phyloP scores from a whole-genome alignment of 1,140 invertebrate species.

The Drosophila kikkawai region DNA sequence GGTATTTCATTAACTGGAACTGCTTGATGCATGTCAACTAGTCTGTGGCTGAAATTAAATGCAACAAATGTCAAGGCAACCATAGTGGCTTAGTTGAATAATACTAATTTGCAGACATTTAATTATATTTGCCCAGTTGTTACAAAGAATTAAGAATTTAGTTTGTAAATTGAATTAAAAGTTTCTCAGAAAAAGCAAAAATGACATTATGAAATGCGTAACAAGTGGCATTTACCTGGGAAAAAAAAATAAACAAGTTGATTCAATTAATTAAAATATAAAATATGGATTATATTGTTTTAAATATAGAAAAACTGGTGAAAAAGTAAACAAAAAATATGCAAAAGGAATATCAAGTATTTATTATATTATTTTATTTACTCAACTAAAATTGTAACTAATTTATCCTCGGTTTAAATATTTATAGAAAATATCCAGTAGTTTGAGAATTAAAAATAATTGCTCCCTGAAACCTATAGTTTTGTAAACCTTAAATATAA shows the following conservation, averaged over 20 bases:
- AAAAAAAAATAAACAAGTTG: not conserved
- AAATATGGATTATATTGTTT: not conserved
- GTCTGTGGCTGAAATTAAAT: conserved; percentile 6
- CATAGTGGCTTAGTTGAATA: not conserved
- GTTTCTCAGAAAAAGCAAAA: no score
- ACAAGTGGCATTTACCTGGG: not conserved
- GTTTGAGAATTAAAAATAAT: no score
- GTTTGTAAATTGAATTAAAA: not conserved
- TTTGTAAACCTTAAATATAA: not conserved
- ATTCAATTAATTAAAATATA: not conserved
- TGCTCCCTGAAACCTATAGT: not conserved
- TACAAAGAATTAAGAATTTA: not conserved
- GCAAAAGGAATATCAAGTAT: not conserved
- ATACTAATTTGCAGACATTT: conserved; percentile 1
- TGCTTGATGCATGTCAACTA: conserved; percentile 5
- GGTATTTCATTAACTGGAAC: conserved; percentile 11
- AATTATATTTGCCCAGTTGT: not conserved
- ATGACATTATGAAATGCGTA: not conserved
- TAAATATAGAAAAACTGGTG: no score
- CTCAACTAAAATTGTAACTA: not conserved
- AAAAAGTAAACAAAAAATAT: not conserved
- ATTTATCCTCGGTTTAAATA: no score
- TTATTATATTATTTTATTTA: not conserved
- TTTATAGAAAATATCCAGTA: not conserved
- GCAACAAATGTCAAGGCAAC: conserved; percentile 27